Evolutionary conservation across 2,888 invertebrate species (phyloP).

Genomic region (Drosophila differens): DNA sequence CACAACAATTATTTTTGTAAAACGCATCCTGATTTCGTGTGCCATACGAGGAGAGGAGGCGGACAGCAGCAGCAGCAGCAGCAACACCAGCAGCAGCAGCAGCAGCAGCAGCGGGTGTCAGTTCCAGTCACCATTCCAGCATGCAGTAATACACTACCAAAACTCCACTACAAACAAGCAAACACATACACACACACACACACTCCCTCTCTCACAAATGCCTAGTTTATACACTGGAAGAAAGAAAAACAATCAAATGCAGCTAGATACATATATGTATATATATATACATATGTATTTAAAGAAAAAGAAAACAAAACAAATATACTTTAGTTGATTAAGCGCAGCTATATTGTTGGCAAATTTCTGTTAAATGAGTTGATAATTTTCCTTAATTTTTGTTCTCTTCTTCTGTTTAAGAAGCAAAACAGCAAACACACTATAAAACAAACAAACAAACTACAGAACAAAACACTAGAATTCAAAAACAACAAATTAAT

Average conservation of each 20-base stretch:
- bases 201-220: slow-evolving; percentile 39
- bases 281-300: slow-evolving; percentile 29
- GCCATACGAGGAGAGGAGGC: slow-evolving; percentile 58
- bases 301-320: slow-evolving; percentile 28
- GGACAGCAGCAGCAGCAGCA: slow-evolving; percentile 2
- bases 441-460: slow-evolving; percentile 37
- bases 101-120: slow-evolving; percentile 8
- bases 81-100: background rate
- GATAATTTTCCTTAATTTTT: slow-evolving; percentile 34
- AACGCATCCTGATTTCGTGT: slow-evolving; percentile 73
- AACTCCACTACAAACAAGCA: slow-evolving; percentile 42
- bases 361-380: slow-evolving; percentile 70
- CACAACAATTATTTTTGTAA: slow-evolving; percentile 73
- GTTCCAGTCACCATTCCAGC: slow-evolving; percentile 52
- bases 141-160: slow-evolving; percentile 49
- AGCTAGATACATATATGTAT: slow-evolving; percentile 62
- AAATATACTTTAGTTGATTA: slow-evolving; percentile 60
- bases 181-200: slow-evolving; percentile 27
- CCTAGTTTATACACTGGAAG: slow-evolving; percentile 45
- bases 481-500: slow-evolving; percentile 39
- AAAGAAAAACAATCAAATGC: slow-evolving; percentile 52
- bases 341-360: slow-evolving; percentile 66
- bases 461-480: slow-evolving; percentile 60
- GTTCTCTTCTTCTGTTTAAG: slow-evolving; percentile 53
- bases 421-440: slow-evolving; percentile 42